These are phyloP conservation scores for Hyles euphorbiae DNA, from an alignment of 1,140 invertebrate genomes.

Conservation along the genomic window DNA sequence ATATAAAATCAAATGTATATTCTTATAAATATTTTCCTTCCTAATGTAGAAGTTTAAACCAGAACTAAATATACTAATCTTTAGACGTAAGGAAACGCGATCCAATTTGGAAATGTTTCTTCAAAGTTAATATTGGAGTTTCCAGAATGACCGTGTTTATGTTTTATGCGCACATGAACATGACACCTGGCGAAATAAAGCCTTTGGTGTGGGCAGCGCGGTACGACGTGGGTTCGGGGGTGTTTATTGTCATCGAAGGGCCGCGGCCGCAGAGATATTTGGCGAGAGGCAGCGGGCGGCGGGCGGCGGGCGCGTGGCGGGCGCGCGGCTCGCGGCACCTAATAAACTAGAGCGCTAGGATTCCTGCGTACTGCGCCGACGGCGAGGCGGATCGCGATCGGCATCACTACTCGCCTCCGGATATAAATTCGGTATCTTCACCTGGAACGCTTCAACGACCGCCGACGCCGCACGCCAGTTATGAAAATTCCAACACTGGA, in stretches of 20 bases:
- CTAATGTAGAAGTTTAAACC: no score
- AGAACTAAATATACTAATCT: no score
- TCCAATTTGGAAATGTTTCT: no score
- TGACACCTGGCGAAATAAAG: conserved; percentile 40
- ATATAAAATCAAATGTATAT: no score
- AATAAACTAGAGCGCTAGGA: conserved; percentile 41
- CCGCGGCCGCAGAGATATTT: conserved; percentile 34
- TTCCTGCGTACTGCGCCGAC: conserved; percentile 21
- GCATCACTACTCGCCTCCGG: conserved; percentile 39
- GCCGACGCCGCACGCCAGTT: conserved; percentile 45
- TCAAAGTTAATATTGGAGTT: conserved; percentile 17
- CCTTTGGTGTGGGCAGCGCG: conserved; percentile 31
- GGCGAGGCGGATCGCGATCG: conserved; percentile 34
- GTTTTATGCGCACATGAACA: conserved; percentile 34
- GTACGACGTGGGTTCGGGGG: conserved; percentile 16
- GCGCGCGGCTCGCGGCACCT: conserved; percentile 23
- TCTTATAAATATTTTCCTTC: no score
- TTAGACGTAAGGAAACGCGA: no score
- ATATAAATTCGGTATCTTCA: conserved; percentile 51
- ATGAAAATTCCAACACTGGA: conserved; percentile 69
- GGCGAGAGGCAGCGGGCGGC: conserved; percentile 25
- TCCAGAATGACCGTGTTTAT: conserved; percentile 24
- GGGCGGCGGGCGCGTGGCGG: conserved; percentile 24
- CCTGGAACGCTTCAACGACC: conserved; percentile 45
- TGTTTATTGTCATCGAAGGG: conserved; percentile 36